Evolutionary conservation across 2,888 invertebrate species (phyloP).

Genomic region (Yponomeuta cagnagella): DNA sequence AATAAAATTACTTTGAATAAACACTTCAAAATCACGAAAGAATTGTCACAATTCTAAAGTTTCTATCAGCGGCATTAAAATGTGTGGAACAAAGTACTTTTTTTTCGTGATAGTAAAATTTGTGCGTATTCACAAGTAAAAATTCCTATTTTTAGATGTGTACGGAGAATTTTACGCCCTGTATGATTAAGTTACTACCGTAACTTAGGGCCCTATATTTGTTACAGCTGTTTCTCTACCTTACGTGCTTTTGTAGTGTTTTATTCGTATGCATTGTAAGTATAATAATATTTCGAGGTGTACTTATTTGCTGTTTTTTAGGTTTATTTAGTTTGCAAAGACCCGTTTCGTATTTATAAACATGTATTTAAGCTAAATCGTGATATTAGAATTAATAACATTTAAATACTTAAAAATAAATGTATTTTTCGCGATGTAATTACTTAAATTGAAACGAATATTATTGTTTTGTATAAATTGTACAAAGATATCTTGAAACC

Average conservation of each 20-base stretch:
- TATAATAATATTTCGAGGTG: too few relatives aligned
- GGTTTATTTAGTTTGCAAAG: not conserved
- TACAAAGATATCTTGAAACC: slow-evolving; percentile 71
- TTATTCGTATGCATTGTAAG: too few relatives aligned
- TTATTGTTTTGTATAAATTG: slow-evolving; percentile 75
- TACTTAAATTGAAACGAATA: slow-evolving; percentile 66
- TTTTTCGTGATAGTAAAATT: not conserved
- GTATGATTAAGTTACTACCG: not conserved
- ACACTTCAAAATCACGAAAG: too few relatives aligned
- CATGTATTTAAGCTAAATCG: slow-evolving; percentile 66
- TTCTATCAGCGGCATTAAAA: not conserved
- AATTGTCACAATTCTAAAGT: not conserved
- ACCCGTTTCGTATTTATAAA: not conserved
- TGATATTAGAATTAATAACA: slow-evolving; percentile 72
- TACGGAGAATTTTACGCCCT: not conserved
- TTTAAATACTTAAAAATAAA: slow-evolving; percentile 69
- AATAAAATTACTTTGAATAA: too few relatives aligned
- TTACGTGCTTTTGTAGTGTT: not conserved
- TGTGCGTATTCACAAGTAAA: not conserved
- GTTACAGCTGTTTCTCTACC: not conserved
- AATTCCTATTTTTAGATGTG: too few relatives aligned
- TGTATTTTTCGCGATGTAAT: slow-evolving; percentile 75
- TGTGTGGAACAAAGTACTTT: not conserved
- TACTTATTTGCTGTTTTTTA: not conserved
- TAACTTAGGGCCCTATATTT: not conserved